Evolutionary conservation across 2,888 invertebrate species (phyloP).

Genomic region (Dolichomitus sp.): DNA sequence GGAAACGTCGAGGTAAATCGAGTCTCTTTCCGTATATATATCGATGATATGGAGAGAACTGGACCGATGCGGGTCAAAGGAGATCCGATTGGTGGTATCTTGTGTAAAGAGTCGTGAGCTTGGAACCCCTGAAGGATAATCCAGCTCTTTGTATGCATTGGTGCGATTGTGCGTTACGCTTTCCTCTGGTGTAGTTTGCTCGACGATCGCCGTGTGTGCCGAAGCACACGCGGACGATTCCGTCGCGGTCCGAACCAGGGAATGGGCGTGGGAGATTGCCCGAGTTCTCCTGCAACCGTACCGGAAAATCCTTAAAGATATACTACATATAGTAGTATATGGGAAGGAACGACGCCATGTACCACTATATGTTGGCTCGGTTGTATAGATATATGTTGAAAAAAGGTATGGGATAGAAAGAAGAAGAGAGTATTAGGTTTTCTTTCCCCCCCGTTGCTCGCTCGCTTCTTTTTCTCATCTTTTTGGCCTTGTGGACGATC

Average conservation of each 20-base stretch:
- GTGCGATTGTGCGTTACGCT: conserved; percentile 62
- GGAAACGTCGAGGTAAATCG: neutral
- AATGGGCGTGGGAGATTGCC: conserved; percentile 45
- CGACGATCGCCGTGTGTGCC: conserved; percentile 6
- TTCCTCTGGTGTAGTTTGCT: conserved; percentile 23
- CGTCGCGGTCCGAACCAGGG: neutral
- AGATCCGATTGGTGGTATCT: conserved; percentile 36
- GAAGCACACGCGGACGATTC: conserved; percentile 25
- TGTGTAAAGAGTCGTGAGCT: conserved; percentile 23
- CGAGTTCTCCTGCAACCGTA: conserved; percentile 30
- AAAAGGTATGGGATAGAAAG: conserved; percentile 24
- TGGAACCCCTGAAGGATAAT: conserved; percentile 65
- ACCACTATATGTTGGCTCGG: neutral
- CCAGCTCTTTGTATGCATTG: conserved; percentile 73
- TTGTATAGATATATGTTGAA: conserved; percentile 1
- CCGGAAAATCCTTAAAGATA: conserved; percentile 58
- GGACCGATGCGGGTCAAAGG: conserved; percentile 34
- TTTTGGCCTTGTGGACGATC: conserved; percentile 11
- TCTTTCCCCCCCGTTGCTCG: conserved; percentile 21
- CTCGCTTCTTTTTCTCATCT: conserved; percentile 40
- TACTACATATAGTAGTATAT: conserved; percentile 38
- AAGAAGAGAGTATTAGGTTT: conserved; percentile 42
- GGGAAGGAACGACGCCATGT: neutral
- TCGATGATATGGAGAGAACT: conserved; percentile 23
- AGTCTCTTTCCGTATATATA: neutral